These are phyloP conservation scores for Dreissena polymorpha DNA, from an alignment of 1,140 invertebrate species.

Conservation along the genomic window DNA sequence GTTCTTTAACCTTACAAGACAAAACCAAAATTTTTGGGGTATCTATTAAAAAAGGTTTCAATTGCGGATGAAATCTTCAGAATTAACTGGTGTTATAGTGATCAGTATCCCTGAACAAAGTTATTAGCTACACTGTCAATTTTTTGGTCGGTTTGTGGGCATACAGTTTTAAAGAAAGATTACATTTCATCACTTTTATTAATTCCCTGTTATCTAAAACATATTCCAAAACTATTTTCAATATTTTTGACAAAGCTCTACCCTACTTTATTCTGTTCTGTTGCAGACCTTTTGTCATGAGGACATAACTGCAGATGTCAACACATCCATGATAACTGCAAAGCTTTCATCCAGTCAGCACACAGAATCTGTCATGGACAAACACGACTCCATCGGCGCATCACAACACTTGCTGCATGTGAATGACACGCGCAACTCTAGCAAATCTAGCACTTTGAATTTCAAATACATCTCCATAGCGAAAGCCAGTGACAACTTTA, in stretches of 20 bases:
- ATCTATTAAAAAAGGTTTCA: too few species aligned
- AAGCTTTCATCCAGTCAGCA: slow-evolving; percentile 61
- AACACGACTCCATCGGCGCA: slow-evolving; percentile 52
- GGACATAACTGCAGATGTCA: slow-evolving; percentile 44
- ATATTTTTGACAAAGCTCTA: slow-evolving; percentile 58
- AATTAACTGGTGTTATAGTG: too few species aligned
- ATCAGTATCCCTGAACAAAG: too few species aligned
- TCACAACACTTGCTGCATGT: slow-evolving; percentile 26
- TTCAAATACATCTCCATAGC: slow-evolving; percentile 38
- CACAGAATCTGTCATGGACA: slow-evolving; percentile 41
- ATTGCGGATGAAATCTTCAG: too few species aligned
- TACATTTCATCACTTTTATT: too few species aligned
- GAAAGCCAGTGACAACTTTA: not conserved
- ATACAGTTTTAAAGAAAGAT: too few species aligned
- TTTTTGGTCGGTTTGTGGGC: too few species aligned
- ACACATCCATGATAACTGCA: slow-evolving; percentile 60
- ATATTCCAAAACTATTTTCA: too few species aligned
- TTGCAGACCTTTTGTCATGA: slow-evolving; percentile 70
- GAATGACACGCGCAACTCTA: slow-evolving; percentile 27
- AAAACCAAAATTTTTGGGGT: too few species aligned
- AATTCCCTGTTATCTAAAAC: too few species aligned
- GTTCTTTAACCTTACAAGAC: too few species aligned
- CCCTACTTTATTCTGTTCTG: not conserved
- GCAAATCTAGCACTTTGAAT: slow-evolving; percentile 29
- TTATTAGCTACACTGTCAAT: too few species aligned